Evolutionary conservation across 2,113 vertebrate species (phyloP).

Genomic region (Corynorhinus townsendii): DNA sequence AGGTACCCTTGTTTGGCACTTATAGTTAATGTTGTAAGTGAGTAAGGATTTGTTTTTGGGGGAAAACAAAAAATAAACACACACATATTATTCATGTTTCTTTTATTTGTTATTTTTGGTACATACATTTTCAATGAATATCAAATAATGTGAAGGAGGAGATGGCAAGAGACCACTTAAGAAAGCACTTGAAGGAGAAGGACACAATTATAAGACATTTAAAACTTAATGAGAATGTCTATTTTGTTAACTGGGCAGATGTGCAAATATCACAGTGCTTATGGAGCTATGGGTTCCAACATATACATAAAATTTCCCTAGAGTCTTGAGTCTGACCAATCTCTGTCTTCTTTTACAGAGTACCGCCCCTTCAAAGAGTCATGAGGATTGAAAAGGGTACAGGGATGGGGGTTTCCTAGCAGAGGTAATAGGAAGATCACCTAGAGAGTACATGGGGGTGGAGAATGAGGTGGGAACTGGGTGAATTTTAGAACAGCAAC

Average conservation of each 20-base stretch:
- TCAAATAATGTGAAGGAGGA: background rate
- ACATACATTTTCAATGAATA: background rate
- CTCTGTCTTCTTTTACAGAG: background rate
- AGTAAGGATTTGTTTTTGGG: background rate
- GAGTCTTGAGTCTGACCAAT: background rate
- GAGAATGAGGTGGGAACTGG: background rate
- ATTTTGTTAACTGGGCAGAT: background rate
- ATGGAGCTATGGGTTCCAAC: background rate
- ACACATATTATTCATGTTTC: background rate
- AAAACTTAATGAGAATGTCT: background rate
- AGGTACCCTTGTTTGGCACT: background rate
- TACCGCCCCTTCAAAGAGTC: background rate
- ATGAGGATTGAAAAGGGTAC: background rate
- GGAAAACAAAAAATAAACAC: background rate
- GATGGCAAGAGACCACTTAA: background rate
- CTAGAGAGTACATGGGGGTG: background rate
- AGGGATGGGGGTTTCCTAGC: background rate
- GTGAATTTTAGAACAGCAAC: background rate
- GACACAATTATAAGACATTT: too few species aligned
- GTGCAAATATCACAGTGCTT: background rate
- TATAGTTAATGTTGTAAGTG: background rate
- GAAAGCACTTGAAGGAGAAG: background rate
- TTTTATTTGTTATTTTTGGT: background rate
- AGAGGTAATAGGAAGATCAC: background rate
- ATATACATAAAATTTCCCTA: background rate